A percentile compares a stretch with the other conserved stretches of the same genome.
Evolutionary conservation across 2,888 invertebrate species (phyloP).

Genomic region (Polydrusus tereticollis): DNA sequence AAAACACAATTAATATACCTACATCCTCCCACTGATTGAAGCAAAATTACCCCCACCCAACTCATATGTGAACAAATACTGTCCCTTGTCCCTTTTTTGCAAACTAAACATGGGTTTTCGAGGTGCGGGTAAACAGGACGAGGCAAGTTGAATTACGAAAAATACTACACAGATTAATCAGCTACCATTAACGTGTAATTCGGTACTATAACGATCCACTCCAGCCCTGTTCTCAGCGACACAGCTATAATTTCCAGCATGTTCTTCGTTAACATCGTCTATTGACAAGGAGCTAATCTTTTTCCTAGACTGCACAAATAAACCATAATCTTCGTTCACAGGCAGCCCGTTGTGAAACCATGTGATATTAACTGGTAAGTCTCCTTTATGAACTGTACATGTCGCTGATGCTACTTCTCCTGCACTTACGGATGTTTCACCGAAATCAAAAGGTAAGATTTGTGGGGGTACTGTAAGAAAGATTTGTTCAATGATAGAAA

Average conservation of each 20-base stretch:
- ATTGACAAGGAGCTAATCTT: conserved; percentile 78
- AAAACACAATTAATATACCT: neutral
- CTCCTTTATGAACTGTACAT: conserved; percentile 82
- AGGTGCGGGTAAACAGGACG: neutral
- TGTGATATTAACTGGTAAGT: conserved; percentile 79
- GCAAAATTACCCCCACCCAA: conserved; percentile 62
- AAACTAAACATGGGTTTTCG: neutral
- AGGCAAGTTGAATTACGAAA: neutral
- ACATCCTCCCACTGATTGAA: conserved; percentile 21
- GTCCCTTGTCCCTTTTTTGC: too few species aligned
- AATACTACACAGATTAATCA: neutral
- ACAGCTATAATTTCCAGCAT: conserved; percentile 84
- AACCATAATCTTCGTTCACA: conserved; percentile 56
- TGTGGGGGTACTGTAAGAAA: conserved; percentile 77
- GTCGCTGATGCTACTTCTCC: conserved; percentile 60
- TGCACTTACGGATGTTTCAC: conserved; percentile 73
- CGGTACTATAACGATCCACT: conserved; percentile 73
- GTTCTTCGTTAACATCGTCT: conserved; percentile 77
- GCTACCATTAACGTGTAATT: conserved; percentile 77
- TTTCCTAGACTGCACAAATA: conserved; percentile 69
- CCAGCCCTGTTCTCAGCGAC: conserved; percentile 78
- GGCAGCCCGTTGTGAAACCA: conserved; percentile 74
- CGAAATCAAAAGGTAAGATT: conserved; percentile 83
- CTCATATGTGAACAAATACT: too few species aligned
- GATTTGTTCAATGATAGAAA: neutral